Conservation (phyloP, 1,140 invertebrate genomes). For the Papilio aristodemus region DNA sequence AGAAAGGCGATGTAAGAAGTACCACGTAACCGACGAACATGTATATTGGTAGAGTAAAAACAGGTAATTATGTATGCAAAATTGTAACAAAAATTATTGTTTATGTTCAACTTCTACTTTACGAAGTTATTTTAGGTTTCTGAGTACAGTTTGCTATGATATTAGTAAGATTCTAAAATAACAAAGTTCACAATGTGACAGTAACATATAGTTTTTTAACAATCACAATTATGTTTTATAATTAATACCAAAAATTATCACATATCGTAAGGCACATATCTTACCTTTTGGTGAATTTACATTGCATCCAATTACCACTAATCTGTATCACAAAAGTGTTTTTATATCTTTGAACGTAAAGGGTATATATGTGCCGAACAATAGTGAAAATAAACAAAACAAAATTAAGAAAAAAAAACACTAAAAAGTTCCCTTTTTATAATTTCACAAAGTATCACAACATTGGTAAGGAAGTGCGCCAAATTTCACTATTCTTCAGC, state of each 20-base stretch:
- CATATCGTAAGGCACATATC: constrained; percentile 59
- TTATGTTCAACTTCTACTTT: too few relatives aligned
- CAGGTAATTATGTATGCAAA: too few relatives aligned
- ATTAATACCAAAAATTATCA: constrained; percentile 41
- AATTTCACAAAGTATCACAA: constrained; percentile 51
- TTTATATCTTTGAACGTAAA: constrained; percentile 34
- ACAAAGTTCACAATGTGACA: too few relatives aligned
- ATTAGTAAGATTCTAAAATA: too few relatives aligned
- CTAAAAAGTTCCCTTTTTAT: constrained; percentile 37
- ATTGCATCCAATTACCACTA: constrained; percentile 50
- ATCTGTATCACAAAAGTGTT: constrained; percentile 38
- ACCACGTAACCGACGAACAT: too few relatives aligned
- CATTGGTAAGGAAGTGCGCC: constrained; percentile 76
- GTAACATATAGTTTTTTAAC: too few relatives aligned
- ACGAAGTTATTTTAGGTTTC: too few relatives aligned
- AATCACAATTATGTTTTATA: constrained; percentile 25
- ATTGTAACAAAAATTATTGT: too few relatives aligned
- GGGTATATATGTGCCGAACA: constrained; percentile 86
- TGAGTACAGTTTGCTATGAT: too few relatives aligned
- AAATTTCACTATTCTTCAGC: constrained; percentile 81
- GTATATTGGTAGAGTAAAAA: too few relatives aligned
- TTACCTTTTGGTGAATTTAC: constrained; percentile 43
- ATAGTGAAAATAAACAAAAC: constrained; percentile 83
- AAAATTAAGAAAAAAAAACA: constrained; percentile 48
- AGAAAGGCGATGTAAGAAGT: too few relatives aligned